phyloP scores from a whole-genome alignment of 2,113 vertebrate species.

The Tachysurus vachellii region DNA sequence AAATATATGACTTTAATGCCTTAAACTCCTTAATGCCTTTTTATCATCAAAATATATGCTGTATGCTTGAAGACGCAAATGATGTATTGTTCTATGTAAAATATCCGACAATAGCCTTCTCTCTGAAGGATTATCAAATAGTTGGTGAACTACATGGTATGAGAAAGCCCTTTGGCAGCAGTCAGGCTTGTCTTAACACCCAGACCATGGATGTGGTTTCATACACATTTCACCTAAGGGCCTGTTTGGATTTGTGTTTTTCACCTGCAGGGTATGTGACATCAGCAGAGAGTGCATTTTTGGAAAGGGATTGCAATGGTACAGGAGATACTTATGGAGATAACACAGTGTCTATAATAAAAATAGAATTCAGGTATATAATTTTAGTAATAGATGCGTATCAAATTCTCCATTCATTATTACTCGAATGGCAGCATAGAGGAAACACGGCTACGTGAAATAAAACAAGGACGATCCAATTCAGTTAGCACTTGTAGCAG shows the following conservation, averaged over 20 bases:
- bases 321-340: neutral
- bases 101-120: conserved; percentile 4
- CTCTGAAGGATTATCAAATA: conserved; percentile 5
- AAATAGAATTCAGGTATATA: neutral
- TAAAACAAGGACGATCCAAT: neutral
- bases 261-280: conserved; percentile 54
- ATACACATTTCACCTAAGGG: conserved; percentile 48
- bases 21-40: neutral
- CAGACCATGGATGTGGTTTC: conserved; percentile 25
- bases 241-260: conserved; percentile 46
- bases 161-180: conserved; percentile 21
- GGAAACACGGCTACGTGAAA: neutral
- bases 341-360: neutral
- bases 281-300: conserved; percentile 35
- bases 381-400: too few species aligned
- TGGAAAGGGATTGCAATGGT: conserved; percentile 35
- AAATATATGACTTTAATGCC: conserved; percentile 27
- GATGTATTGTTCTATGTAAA: neutral
- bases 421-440: neutral
- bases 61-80: neutral
- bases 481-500: neutral
- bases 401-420: neutral
- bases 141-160: conserved; percentile 1
- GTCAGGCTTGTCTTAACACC: conserved; percentile 10
- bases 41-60: neutral